A percentile compares a stretch with the other conserved stretches of the same genome.
These are phyloP conservation scores for Puffinus mauretanicus DNA, from an alignment of 2,113 vertebrate species.

Conservation along the genomic window DNA sequence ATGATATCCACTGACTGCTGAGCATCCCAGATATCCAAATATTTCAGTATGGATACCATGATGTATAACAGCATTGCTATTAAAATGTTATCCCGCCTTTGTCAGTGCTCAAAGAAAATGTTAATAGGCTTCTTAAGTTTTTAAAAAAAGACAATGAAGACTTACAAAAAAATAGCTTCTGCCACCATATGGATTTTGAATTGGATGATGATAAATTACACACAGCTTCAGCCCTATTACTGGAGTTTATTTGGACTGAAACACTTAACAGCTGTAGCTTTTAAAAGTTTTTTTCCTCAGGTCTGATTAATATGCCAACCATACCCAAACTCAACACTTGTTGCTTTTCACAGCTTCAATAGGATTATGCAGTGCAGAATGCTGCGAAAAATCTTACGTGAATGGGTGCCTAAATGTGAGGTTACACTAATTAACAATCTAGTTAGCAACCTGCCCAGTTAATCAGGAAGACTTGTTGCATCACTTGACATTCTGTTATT, in stretches of 20 bases:
- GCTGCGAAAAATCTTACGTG: conserved; percentile 4
- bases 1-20: background rate
- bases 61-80: background rate
- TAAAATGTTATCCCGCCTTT: background rate
- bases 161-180: background rate
- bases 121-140: background rate
- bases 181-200: background rate
- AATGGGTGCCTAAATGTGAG: background rate
- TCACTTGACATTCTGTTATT: background rate
- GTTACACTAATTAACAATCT: background rate
- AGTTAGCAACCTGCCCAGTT: background rate
- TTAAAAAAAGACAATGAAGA: background rate
- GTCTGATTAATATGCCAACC: background rate
- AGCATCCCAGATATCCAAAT: background rate
- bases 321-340: conserved; percentile 1
- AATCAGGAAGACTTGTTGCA: background rate
- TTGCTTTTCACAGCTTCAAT: conserved; percentile 32
- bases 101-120: background rate
- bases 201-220: background rate
- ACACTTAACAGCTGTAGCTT: background rate
- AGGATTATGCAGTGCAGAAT: background rate
- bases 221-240: background rate
- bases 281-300: background rate
- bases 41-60: background rate
- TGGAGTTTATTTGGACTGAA: background rate